Percentiles rank a stretch among this genome's conserved stretches.
phyloP scores from a whole-genome alignment of 1,140 invertebrate genomes.

The Scaptomyza hsui region DNA sequence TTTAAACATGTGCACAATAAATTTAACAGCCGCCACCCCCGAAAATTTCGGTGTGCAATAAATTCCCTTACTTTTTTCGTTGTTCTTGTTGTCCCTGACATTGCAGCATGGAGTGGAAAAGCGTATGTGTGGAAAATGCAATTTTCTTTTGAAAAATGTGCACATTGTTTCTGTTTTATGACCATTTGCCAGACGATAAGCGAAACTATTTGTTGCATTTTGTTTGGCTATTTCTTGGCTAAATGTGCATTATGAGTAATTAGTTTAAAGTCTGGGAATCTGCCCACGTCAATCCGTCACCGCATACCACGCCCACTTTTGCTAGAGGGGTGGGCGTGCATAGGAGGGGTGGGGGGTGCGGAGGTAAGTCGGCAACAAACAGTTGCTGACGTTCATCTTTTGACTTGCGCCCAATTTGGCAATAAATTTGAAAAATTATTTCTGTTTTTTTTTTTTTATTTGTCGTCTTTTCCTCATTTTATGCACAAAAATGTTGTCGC shows the following conservation, averaged over 20 bases:
- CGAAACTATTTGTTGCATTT: slow-evolving; percentile 1
- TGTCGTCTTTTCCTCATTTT: slow-evolving; percentile 30
- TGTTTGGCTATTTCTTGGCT: neutral
- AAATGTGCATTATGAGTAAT: slow-evolving; percentile 38
- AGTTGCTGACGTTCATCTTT: slow-evolving; percentile 57
- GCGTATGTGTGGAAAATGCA: slow-evolving; percentile 39
- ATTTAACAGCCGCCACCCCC: slow-evolving; percentile 21
- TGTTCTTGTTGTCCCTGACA: slow-evolving; percentile 61
- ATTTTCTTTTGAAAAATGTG: slow-evolving; percentile 45
- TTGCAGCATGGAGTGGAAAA: slow-evolving; percentile 61
- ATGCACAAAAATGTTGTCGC: slow-evolving; percentile 51
- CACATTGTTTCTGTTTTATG: slow-evolving; percentile 45
- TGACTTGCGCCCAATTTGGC: slow-evolving; percentile 75
- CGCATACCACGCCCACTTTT: slow-evolving; percentile 7
- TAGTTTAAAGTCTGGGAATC: slow-evolving; percentile 21
- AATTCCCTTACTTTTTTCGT: slow-evolving; percentile 53
- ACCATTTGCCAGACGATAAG: slow-evolving; percentile 27
- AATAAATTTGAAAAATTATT: slow-evolving; percentile 77
- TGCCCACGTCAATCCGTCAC: slow-evolving; percentile 32
- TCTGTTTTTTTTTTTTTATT: slow-evolving; percentile 1
- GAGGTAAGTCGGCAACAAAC: neutral
- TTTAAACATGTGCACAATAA: slow-evolving; percentile 70
- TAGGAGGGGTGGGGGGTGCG: neutral
- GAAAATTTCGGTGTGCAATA: slow-evolving; percentile 42
- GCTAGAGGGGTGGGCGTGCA: neutral